Evolutionary conservation across 1,140 invertebrate genomes (phyloP).

Genomic region (Chionoecetes opilio): DNA sequence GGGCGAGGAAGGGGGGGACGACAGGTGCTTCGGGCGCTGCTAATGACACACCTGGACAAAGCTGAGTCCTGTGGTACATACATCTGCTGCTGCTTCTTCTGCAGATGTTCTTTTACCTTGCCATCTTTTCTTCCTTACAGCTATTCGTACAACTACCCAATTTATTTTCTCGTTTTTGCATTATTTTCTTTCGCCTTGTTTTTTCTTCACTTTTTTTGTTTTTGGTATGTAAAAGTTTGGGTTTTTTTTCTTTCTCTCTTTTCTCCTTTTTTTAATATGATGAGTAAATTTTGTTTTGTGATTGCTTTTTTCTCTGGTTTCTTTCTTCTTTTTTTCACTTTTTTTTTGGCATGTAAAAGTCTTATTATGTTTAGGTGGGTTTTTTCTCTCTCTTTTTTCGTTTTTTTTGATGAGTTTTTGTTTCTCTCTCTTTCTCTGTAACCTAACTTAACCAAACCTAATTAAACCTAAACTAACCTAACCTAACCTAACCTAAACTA

Average conservation of each 20-base stretch:
- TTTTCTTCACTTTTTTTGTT: too few relatives aligned
- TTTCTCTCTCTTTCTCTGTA: background rate
- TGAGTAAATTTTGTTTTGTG: too few relatives aligned
- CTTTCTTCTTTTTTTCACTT: background rate
- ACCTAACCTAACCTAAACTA: too few relatives aligned
- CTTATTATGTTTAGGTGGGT: too few relatives aligned
- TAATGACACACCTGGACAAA: background rate
- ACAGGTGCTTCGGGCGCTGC: background rate
- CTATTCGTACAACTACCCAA: background rate
- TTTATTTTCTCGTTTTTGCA: background rate
- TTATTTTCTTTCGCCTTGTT: too few relatives aligned
- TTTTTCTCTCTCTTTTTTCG: too few relatives aligned
- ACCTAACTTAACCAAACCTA: too few relatives aligned
- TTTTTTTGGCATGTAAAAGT: background rate
- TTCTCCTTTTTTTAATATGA: background rate
- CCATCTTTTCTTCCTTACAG: background rate
- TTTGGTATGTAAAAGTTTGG: too few relatives aligned
- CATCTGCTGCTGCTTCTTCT: background rate
- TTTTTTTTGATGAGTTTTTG: too few relatives aligned
- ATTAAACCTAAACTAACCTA: too few relatives aligned
- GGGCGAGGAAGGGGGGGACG: background rate
- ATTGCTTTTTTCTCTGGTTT: too few relatives aligned
- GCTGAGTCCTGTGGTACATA: background rate
- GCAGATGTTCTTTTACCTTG: background rate
- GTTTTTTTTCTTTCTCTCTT: background rate